A percentile compares a stretch with the other conserved stretches of the same genome.
Conservation (phyloP, 2,797 vertebrate species). For the Botia kubotai region DNA sequence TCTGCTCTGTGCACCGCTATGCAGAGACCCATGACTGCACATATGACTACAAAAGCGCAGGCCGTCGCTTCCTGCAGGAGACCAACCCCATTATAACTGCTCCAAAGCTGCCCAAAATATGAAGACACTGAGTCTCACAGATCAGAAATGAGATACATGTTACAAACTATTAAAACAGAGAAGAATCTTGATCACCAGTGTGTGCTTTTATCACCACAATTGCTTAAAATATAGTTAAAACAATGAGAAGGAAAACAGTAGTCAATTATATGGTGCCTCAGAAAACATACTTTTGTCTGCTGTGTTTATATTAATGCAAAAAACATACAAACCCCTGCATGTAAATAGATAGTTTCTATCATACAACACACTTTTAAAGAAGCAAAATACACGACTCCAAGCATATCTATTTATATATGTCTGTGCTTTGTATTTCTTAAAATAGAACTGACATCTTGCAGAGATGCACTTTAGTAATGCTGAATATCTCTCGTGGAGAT, state of each 20-base stretch:
- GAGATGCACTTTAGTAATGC: constrained; percentile 90
- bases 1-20: constrained; percentile 94
- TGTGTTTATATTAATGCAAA: constrained; percentile 61
- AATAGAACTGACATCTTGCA: constrained; percentile 79
- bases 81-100: constrained; percentile 91
- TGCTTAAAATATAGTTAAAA: constrained; percentile 69
- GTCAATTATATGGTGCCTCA: constrained; percentile 36
- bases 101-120: constrained; percentile 98
- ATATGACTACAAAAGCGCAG: constrained; percentile 93
- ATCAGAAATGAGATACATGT: background rate
- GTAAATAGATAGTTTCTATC: constrained; percentile 76
- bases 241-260: constrained; percentile 68
- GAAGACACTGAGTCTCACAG: constrained; percentile 49
- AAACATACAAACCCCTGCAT: constrained; percentile 76
- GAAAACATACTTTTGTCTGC: constrained; percentile 46
- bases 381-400: constrained; percentile 66
- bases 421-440: constrained; percentile 69
- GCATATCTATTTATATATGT: constrained; percentile 62
- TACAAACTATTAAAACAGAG: constrained; percentile 63
- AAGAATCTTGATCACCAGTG: constrained; percentile 80
- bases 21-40: constrained; percentile 94
- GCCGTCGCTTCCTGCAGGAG: constrained; percentile 89
- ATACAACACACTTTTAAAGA: constrained; percentile 74
- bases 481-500: constrained; percentile 68
- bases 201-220: constrained; percentile 82